A percentile compares a stretch with the other conserved stretches of the same genome.
phyloP scores from a whole-genome alignment of 2,797 vertebrate species.

The Clarias platycephalus region DNA sequence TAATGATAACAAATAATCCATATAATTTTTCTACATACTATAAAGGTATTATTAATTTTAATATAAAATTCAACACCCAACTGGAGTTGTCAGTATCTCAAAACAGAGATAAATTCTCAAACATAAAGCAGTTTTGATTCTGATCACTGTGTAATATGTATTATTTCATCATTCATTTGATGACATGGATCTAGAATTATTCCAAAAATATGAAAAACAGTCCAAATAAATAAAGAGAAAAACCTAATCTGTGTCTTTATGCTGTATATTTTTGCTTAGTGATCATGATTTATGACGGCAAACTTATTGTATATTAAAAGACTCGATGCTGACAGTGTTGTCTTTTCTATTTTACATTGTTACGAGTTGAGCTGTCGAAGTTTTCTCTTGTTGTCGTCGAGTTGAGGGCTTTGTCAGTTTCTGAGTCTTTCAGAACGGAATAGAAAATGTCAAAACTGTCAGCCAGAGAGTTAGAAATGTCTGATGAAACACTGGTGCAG shows the following conservation, averaged over 20 bases:
- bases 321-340: background rate
- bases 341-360: conserved; percentile 16
- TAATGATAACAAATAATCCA: background rate
- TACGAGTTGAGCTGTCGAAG: background rate
- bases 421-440: background rate
- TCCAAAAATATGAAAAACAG: background rate
- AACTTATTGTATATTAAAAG: background rate
- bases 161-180: background rate
- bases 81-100: background rate
- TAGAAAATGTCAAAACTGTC: conserved; percentile 23
- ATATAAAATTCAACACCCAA: background rate
- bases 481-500: conserved; percentile 1
- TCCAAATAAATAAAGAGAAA: background rate
- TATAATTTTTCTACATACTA: background rate
- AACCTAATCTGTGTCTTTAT: background rate
- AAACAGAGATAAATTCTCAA: background rate
- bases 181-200: background rate
- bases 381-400: background rate
- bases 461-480: conserved; percentile 10
- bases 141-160: background rate
- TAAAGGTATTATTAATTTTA: background rate
- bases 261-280: background rate
- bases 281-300: conserved; percentile 1
- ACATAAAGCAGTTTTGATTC: background rate
- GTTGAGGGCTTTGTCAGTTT: background rate